phyloP scores from a whole-genome alignment of 2,113 vertebrate genomes.

The Pristiophorus japonicus region DNA sequence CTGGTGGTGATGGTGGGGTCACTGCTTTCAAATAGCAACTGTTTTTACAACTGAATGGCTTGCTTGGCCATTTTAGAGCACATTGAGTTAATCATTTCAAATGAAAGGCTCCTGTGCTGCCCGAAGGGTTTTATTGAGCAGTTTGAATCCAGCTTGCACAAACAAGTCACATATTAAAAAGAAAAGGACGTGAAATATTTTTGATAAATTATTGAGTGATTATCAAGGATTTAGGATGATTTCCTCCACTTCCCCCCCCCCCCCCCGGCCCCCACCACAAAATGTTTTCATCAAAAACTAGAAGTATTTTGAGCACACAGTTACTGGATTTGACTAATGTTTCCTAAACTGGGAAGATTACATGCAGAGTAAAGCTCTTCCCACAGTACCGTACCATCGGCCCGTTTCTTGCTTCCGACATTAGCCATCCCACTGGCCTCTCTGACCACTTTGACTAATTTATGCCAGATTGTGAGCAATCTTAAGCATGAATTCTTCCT shows the following conservation, averaged over 20 bases:
- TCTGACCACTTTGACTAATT: neutral
- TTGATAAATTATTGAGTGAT: too few relatives aligned
- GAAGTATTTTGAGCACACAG: neutral
- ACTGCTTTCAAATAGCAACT: neutral
- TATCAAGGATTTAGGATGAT: neutral
- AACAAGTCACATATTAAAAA: neutral
- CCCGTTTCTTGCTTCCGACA: neutral
- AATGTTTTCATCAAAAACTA: neutral
- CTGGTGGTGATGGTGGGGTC: neutral
- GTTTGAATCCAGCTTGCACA: neutral
- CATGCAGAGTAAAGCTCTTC: neutral
- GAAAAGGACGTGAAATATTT: neutral
- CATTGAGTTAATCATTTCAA: neutral
- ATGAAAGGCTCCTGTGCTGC: neutral
- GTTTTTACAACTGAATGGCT: neutral
- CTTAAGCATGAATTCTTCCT: neutral
- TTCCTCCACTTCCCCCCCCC: neutral
- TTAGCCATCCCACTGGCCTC: neutral
- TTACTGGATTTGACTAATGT: neutral
- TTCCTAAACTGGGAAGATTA: neutral
- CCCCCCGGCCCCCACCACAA: neutral
- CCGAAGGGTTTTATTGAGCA: neutral
- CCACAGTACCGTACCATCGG: neutral
- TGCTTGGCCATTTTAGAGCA: neutral
- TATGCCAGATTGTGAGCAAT: neutral